Evolutionary conservation across 2,797 vertebrate species (phyloP).

Genomic region (Eremophila alpestris): DNA sequence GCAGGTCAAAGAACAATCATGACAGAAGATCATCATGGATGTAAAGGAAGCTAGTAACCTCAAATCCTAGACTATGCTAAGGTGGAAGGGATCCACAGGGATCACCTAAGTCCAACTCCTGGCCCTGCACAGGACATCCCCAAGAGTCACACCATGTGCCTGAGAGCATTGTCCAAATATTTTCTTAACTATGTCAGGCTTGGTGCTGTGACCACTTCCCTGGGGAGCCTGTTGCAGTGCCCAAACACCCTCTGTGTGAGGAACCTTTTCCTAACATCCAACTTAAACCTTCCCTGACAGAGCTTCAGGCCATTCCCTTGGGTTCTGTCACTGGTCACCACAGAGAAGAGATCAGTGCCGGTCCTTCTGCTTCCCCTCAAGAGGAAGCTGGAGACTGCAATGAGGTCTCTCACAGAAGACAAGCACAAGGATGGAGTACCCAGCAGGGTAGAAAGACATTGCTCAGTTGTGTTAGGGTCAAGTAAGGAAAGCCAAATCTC

Average conservation of each 20-base stretch:
- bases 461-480: neutral
- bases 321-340: neutral
- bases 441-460: neutral
- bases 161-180: neutral
- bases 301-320: fast-evolving
- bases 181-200: neutral
- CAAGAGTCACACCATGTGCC: neutral
- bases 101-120: neutral
- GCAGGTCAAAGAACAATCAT: neutral
- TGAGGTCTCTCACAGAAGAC: neutral
- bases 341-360: fast-evolving
- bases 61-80: neutral
- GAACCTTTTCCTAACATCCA: fast-evolving
- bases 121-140: neutral
- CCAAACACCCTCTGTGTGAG: fast-evolving
- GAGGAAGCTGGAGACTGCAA: neutral
- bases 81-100: neutral
- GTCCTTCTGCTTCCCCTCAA: fast-evolving
- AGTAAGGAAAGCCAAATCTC: neutral
- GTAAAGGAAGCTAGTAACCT: neutral
- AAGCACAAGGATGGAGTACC: neutral
- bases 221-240: neutral
- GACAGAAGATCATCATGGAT: neutral
- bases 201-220: too few relatives aligned
- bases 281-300: neutral